Conservation (phyloP, 2,113 vertebrate genomes). For the Gymnorhina tibicen region DNA sequence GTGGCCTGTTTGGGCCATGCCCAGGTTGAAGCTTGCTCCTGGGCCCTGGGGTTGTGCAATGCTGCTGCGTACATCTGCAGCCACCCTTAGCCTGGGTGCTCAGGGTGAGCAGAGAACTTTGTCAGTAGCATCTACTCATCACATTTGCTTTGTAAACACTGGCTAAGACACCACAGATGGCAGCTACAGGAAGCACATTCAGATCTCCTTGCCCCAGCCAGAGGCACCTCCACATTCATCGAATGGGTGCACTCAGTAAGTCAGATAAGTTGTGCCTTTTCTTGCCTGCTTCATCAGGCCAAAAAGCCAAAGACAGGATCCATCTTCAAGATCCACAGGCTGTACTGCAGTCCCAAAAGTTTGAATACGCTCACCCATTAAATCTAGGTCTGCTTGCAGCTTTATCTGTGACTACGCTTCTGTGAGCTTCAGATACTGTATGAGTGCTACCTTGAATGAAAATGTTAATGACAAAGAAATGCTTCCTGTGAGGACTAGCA, state of each 20-base stretch:
- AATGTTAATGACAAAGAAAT: neutral
- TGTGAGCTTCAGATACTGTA: neutral
- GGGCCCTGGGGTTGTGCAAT: neutral
- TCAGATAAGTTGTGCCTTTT: neutral
- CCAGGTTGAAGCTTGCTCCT: neutral
- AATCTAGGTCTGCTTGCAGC: neutral
- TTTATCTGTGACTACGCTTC: neutral
- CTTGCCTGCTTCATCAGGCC: neutral
- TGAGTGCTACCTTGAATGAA: neutral
- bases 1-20: neutral
- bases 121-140: neutral
- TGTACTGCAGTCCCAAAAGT: neutral
- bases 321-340: neutral
- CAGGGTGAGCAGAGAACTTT: neutral
- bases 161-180: neutral
- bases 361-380: neutral
- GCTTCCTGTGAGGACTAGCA: neutral
- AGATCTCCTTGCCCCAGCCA: neutral
- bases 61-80: accelerated
- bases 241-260: accelerated
- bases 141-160: neutral
- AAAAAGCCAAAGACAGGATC: neutral
- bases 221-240: neutral
- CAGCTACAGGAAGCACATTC: neutral
- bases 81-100: neutral